Base-by-base conservation (phyloP, 2,113 vertebrate genomes). In the Ramphastos sulfuratus region DNA sequence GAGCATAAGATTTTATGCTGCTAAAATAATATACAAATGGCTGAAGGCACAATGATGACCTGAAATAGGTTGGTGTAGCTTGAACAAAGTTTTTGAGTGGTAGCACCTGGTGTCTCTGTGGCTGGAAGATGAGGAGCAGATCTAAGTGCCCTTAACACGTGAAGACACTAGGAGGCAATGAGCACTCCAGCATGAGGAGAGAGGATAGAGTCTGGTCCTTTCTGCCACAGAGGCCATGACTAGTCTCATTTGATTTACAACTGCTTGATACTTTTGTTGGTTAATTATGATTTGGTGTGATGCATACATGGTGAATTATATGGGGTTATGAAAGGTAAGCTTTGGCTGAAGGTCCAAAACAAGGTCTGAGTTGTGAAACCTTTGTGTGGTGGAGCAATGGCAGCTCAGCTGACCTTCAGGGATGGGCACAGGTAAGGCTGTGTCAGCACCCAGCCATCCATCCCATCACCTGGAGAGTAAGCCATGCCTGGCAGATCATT, bases 401-500 rank as follows among this genome's bases (percentile, higher is more conserved):
- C 2, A 10, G 46, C 27, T 77, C 65, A 50, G 7, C 20, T 2
- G 2, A 7, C n/a, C 64, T 72, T n/a, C 46, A 35, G 25, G 28
- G 6, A 55, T 85, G 69, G 58, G 44, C 52, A 88, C n/a, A 60
- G 30, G 42, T 64, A 37, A 19, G 31, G 65, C n/a, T 59, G 30
- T 69, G 55, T 30, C 59, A 85, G 50, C 44, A 86, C 3, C 0
- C 65, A 74, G 10, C 21, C 24, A 46, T 21, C 9, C 24, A 19
- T 63, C 20, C 39, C 25, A 14, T 17, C 59, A 30, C 67, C 65
- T 42, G 64, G 18, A 73, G 27, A 28, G 14, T 28, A 23, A 89
- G 27, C 59, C 1, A 2, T 30, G 67, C 31, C 2, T 0, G 4
- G 30, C 9, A 35, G 0, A 0, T 59, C 3, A 50, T 72, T 63